A percentile compares a stretch with the other conserved stretches of the same genome.
These are phyloP conservation scores for Brachymystax lenok DNA, from an alignment of 2,797 vertebrate genomes.

Conservation along the genomic window DNA sequence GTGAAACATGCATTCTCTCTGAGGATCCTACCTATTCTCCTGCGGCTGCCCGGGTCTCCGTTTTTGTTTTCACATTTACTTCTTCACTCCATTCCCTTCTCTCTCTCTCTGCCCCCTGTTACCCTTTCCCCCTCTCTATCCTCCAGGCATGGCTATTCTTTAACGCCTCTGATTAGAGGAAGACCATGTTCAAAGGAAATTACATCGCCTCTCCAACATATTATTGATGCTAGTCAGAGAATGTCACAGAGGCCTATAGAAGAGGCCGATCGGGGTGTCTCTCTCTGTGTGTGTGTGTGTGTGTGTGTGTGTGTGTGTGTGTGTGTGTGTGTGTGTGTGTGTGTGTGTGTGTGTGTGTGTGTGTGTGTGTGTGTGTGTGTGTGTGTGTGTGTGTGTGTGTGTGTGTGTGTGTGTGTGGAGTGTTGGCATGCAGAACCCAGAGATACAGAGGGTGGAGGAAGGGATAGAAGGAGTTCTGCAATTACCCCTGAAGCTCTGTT, in stretches of 20 bases:
- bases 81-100: constrained; percentile 15
- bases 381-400: constrained; percentile 15
- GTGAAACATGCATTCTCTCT: neutral
- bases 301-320: constrained; percentile 17
- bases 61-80: neutral
- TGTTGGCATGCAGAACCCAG: constrained; percentile 11
- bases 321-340: constrained; percentile 18
- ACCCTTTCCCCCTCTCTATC: constrained; percentile 17
- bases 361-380: constrained; percentile 13
- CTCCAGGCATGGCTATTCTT: constrained; percentile 36
- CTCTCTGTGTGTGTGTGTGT: neutral
- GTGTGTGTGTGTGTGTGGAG: constrained; percentile 11
- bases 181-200: constrained; percentile 37
- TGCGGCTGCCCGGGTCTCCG: neutral
- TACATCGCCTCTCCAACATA: constrained; percentile 31
- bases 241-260: constrained; percentile 15
- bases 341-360: constrained; percentile 19
- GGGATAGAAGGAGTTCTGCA: neutral
- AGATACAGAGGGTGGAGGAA: constrained; percentile 17
- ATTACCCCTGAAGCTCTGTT: constrained; percentile 4
- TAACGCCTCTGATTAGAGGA: constrained; percentile 51
- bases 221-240: constrained; percentile 43
- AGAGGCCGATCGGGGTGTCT: constrained; percentile 22
- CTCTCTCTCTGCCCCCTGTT: constrained; percentile 18
- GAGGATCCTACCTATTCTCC: constrained; percentile 4